phyloP scores from a whole-genome alignment of 2,888 invertebrate genomes.

The Dusona sp. region DNA sequence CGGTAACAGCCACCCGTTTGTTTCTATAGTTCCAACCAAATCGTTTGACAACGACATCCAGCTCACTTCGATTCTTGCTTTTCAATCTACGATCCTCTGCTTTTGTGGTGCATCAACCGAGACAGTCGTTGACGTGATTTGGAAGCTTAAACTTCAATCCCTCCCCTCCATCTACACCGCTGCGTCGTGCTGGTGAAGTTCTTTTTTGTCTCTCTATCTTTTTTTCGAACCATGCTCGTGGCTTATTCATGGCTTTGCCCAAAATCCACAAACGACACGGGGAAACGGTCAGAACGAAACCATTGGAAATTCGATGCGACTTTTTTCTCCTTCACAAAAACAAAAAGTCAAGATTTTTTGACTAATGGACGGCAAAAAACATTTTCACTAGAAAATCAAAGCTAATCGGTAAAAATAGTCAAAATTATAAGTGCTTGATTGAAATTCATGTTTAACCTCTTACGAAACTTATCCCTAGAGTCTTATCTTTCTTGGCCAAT shows the following conservation, averaged over 20 bases:
- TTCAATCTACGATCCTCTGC: constrained; percentile 44
- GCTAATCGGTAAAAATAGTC: neutral
- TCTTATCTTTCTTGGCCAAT: neutral
- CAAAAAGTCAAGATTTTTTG: neutral
- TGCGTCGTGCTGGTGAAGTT: neutral
- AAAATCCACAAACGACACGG: neutral
- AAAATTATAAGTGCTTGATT: neutral
- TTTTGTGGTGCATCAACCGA: constrained; percentile 74
- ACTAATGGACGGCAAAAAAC: neutral
- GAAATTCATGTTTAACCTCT: too few relatives aligned
- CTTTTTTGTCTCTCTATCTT: constrained; percentile 1
- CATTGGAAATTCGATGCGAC: neutral
- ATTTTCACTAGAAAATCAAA: neutral
- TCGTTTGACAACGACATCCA: constrained; percentile 64
- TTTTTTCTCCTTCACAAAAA: neutral
- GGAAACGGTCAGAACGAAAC: neutral
- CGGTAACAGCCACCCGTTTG: constrained; percentile 20
- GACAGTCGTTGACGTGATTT: constrained; percentile 44
- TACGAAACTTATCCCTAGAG: neutral
- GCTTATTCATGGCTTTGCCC: neutral
- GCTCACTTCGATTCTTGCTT: constrained; percentile 31
- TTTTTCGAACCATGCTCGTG: constrained; percentile 9
- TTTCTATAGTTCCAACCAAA: constrained; percentile 41
- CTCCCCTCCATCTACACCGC: neutral
- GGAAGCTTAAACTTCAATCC: constrained; percentile 29